A percentile compares a stretch with the other conserved stretches of the same genome.
Evolutionary conservation across 2,797 vertebrate genomes (phyloP).

Genomic region (Leptatherina wallacei): DNA sequence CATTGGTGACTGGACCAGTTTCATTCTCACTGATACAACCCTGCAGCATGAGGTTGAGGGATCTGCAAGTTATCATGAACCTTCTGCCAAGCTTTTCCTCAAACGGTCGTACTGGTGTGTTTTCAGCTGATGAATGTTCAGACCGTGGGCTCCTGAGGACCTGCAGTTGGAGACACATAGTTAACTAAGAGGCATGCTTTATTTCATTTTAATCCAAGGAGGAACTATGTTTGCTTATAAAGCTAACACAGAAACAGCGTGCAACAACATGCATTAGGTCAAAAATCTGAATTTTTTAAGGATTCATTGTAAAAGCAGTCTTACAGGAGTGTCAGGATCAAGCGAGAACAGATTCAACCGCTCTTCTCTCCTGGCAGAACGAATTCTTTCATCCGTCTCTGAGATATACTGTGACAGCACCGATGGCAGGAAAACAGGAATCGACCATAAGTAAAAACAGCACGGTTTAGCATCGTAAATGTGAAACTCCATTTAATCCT

Average conservation of each 20-base stretch:
- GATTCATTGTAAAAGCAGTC: conserved; percentile 34
- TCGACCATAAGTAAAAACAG: background rate
- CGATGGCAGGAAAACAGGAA: conserved; percentile 18
- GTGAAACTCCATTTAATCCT: background rate
- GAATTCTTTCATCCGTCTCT: conserved; percentile 93
- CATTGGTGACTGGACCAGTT: conserved; percentile 91
- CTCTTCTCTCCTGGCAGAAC: conserved; percentile 87
- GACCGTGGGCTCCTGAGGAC: conserved; percentile 86
- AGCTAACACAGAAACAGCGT: background rate
- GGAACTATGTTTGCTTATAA: background rate
- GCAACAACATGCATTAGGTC: background rate
- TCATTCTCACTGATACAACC: conserved; percentile 92
- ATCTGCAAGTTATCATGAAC: conserved; percentile 90
- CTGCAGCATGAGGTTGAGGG: conserved; percentile 92
- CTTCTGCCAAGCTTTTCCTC: conserved; percentile 92
- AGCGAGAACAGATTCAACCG: conserved; percentile 95
- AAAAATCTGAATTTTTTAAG: background rate
- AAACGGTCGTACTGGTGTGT: conserved; percentile 84
- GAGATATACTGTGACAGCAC: conserved; percentile 87
- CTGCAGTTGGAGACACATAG: conserved; percentile 68
- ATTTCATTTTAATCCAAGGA: background rate
- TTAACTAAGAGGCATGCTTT: background rate
- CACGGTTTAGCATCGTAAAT: background rate
- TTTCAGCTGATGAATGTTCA: conserved; percentile 83
- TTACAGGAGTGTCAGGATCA: conserved; percentile 93